Conservation (phyloP, 2,888 invertebrate genomes). For the Mythimna vitellina region DNA sequence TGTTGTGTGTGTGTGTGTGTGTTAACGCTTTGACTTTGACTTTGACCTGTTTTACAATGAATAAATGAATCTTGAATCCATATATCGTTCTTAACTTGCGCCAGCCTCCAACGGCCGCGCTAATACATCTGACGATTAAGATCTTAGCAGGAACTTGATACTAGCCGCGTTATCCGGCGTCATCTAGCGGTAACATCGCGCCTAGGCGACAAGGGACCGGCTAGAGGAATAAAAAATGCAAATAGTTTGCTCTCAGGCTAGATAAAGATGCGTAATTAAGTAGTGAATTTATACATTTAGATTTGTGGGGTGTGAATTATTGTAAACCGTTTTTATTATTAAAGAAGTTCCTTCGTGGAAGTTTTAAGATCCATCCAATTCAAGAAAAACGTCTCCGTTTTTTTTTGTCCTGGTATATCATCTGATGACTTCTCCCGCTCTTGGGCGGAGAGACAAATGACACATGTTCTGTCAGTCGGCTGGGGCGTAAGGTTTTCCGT, state of each 20-base stretch:
- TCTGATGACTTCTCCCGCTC: too few species aligned
- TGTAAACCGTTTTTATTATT: not conserved
- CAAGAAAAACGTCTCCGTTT: too few species aligned
- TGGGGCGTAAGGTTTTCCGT: too few species aligned
- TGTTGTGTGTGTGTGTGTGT: too few species aligned
- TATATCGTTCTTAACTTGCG: constrained; percentile 49
- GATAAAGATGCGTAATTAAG: constrained; percentile 42
- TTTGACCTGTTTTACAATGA: too few species aligned
- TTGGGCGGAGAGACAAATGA: too few species aligned
- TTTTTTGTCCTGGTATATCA: too few species aligned
- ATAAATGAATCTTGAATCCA: too few species aligned
- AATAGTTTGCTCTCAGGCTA: constrained; percentile 34
- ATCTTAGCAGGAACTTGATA: constrained; percentile 79
- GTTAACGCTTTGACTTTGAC: too few species aligned
- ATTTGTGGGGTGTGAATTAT: constrained; percentile 7
- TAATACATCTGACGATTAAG: constrained; percentile 78
- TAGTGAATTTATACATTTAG: constrained; percentile 6
- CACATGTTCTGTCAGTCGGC: too few species aligned
- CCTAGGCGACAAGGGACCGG: constrained; percentile 63
- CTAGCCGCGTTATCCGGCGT: constrained; percentile 70
- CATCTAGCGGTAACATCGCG: constrained; percentile 76
- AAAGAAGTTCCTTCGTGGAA: not conserved
- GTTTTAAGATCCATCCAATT: too few species aligned
- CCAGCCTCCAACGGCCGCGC: constrained; percentile 65
- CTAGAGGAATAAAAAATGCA: constrained; percentile 49